Percentiles rank a stretch among this genome's conserved stretches.
Conservation (phyloP, 2,113 vertebrate species). For the Rhipidura dahli region DNA sequence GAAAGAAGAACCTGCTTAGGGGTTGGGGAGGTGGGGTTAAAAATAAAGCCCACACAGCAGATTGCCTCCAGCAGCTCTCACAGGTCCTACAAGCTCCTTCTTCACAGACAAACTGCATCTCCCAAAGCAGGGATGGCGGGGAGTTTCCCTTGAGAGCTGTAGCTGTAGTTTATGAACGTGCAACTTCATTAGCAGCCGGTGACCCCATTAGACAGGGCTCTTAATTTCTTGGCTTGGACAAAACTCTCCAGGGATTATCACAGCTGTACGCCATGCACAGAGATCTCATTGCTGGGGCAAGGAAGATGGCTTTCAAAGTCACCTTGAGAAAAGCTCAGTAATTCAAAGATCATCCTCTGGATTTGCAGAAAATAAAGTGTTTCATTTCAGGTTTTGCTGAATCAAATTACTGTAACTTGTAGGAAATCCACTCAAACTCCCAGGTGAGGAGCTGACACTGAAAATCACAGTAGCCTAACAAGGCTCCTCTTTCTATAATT, state of each 20-base stretch:
- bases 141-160: slow-evolving; percentile 17
- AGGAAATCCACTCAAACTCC: neutral
- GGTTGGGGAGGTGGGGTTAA: neutral
- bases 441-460: neutral
- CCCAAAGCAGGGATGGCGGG: neutral
- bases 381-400: neutral
- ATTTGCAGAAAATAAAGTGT: neutral
- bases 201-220: slow-evolving; percentile 21
- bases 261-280: neutral
- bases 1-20: slow-evolving; percentile 29
- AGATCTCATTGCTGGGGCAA: neutral
- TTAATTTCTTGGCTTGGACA: slow-evolving; percentile 16
- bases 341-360: neutral
- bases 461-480: neutral
- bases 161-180: slow-evolving; percentile 20
- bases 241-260: neutral
- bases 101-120: neutral
- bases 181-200: slow-evolving; percentile 36
- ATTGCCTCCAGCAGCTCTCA: neutral
- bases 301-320: slow-evolving; percentile 9
- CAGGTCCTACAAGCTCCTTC: neutral
- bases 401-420: neutral
- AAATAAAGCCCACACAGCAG: slow-evolving; percentile 5
- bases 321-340: neutral
- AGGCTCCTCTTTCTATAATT: neutral